Conservation (phyloP, 2,888 invertebrate species). For the Drosophila monieri region DNA sequence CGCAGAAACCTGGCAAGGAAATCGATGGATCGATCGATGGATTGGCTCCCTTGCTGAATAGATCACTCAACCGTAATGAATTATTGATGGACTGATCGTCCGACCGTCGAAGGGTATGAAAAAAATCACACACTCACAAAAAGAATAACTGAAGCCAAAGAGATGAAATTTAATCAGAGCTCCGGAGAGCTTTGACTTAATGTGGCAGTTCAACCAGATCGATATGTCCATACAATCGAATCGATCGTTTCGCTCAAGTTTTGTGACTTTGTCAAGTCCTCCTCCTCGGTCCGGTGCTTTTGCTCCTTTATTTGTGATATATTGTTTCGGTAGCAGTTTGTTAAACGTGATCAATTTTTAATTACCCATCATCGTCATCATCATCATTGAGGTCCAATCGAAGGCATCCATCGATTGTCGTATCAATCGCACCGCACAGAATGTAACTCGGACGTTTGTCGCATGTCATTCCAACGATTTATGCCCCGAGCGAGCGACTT, state of each 20-base stretch:
- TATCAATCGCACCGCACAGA: conserved; percentile 74
- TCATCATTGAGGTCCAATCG: conserved; percentile 34
- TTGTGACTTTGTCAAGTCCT: conserved; percentile 72
- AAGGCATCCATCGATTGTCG: conserved; percentile 45
- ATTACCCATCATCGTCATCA: conserved; percentile 78
- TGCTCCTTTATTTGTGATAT: conserved; percentile 60
- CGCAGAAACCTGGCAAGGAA: conserved; percentile 3
- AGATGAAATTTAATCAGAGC: conserved; percentile 47
- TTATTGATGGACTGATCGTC: conserved; percentile 66
- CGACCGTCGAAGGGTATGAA: conserved; percentile 18
- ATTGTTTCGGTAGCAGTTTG: conserved; percentile 80
- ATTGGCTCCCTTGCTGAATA: conserved; percentile 52
- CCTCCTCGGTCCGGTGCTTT: conserved; percentile 1
- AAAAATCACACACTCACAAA: conserved; percentile 31
- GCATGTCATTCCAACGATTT: conserved; percentile 80
- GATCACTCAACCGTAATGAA: conserved; percentile 73
- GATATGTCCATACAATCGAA: conserved; percentile 38
- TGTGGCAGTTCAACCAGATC: conserved; percentile 63
- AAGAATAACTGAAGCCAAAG: conserved; percentile 13
- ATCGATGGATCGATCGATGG: conserved; percentile 25
- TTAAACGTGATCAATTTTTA: conserved; percentile 83
- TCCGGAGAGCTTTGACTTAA: conserved; percentile 69
- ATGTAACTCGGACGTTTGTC: conserved; percentile 77
- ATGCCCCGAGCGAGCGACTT: conserved; percentile 71
- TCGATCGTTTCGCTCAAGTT: conserved; percentile 53